These are phyloP conservation scores for Gorsachius goisagi DNA, from an alignment of 2,113 vertebrate species.

Conservation along the genomic window DNA sequence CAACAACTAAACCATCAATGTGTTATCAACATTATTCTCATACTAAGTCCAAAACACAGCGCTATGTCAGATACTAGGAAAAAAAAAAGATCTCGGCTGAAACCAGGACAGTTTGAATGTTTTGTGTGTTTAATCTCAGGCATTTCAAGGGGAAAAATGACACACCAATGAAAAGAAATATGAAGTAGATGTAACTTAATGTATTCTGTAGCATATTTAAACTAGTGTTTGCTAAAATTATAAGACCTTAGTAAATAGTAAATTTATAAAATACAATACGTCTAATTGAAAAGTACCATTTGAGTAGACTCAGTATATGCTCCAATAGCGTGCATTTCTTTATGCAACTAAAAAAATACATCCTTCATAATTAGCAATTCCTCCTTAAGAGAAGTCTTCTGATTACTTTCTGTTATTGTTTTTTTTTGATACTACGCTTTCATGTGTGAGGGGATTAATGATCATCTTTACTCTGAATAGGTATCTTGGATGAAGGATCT, in stretches of 20 bases:
- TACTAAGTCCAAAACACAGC: too few relatives aligned
- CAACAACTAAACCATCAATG: too few relatives aligned
- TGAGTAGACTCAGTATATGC: background rate
- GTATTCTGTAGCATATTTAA: background rate
- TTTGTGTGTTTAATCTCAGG: background rate
- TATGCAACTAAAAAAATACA: background rate
- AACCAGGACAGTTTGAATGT: too few relatives aligned
- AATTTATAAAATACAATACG: background rate
- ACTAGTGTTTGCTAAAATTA: background rate
- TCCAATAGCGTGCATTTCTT: background rate
- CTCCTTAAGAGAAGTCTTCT: background rate
- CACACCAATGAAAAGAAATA: background rate
- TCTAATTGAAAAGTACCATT: background rate
- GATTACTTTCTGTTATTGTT: background rate
- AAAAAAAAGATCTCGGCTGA: too few relatives aligned
- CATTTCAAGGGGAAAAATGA: background rate
- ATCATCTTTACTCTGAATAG: background rate
- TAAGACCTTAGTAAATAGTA: background rate
- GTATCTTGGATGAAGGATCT: background rate
- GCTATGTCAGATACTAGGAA: too few relatives aligned
- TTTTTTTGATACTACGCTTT: background rate
- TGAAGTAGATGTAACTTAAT: background rate
- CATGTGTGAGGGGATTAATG: background rate
- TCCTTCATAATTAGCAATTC: background rate
- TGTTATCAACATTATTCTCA: too few relatives aligned